Evolutionary conservation across 2,888 invertebrate genomes (phyloP).

Genomic region (Galerucella nymphaeae): DNA sequence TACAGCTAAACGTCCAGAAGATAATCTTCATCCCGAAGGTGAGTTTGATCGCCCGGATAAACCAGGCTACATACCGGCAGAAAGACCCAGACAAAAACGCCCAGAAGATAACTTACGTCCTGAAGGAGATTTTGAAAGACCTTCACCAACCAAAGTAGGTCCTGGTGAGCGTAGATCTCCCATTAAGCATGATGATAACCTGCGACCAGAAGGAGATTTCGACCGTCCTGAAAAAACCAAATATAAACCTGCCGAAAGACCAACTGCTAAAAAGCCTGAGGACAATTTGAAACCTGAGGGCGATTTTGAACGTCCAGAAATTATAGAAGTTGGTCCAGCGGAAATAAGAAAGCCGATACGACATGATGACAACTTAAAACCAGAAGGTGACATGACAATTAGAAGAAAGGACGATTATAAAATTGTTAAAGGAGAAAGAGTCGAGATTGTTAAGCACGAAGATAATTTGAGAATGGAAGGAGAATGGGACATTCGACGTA

Average conservation of each 20-base stretch:
- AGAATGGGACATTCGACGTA: constrained; percentile 60
- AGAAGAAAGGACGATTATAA: constrained; percentile 22
- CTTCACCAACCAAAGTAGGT: constrained; percentile 59
- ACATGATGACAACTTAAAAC: constrained; percentile 65
- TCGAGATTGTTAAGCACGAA: constrained; percentile 66
- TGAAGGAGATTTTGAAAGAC: constrained; percentile 66
- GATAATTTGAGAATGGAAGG: constrained; percentile 71
- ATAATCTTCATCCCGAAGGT: constrained; percentile 73
- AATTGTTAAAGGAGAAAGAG: constrained; percentile 66
- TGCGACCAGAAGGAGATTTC: constrained; percentile 73
- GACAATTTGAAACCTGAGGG: constrained; percentile 69
- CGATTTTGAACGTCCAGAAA: constrained; percentile 67
- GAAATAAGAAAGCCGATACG: constrained; percentile 71
- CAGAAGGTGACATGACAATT: constrained; percentile 65
- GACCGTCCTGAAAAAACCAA: constrained; percentile 62
- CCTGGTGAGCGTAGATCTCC: constrained; percentile 66
- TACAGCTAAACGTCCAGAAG: constrained; percentile 67
- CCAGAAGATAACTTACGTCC: constrained; percentile 70
- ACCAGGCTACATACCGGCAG: constrained; percentile 64
- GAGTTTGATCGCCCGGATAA: constrained; percentile 67
- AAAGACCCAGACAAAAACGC: constrained; percentile 68
- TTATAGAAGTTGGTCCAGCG: constrained; percentile 59
- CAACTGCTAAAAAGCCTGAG: constrained; percentile 65
- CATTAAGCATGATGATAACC: constrained; percentile 71
- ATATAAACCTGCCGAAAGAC: constrained; percentile 68